phyloP scores from a whole-genome alignment of 2,113 vertebrate genomes.

The Leiothrix lutea region DNA sequence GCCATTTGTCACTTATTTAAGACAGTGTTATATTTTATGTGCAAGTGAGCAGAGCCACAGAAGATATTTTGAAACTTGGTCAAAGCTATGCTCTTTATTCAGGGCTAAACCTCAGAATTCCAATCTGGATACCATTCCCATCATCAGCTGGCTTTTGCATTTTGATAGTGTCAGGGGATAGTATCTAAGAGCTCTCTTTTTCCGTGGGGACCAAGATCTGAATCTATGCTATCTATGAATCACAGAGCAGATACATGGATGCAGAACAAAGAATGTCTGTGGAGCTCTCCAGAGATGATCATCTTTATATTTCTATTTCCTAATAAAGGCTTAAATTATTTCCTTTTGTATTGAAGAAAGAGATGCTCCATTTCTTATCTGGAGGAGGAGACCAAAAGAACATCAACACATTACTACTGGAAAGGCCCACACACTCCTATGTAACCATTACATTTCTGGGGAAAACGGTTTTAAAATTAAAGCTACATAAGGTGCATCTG shows the following conservation, averaged over 20 bases:
- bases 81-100: neutral
- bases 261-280: neutral
- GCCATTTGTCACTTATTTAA: neutral
- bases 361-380: neutral
- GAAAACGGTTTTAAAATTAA: neutral
- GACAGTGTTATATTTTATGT: neutral
- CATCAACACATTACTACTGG: neutral
- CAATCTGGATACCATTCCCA: neutral
- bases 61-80: neutral
- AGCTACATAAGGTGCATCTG: neutral
- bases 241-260: neutral
- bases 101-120: neutral
- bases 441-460: neutral
- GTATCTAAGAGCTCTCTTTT: neutral
- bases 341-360: neutral
- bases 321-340: neutral
- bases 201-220: neutral
- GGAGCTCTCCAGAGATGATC: neutral
- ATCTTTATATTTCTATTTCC: neutral
- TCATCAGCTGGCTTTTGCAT: neutral
- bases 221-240: constrained; percentile 6
- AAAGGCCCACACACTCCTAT: neutral
- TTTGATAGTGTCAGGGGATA: neutral
- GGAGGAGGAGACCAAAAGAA: neutral
- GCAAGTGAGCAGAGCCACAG: neutral